Conservation (phyloP, 2,113 vertebrate species). For the Benthochromis sp. region DNA sequence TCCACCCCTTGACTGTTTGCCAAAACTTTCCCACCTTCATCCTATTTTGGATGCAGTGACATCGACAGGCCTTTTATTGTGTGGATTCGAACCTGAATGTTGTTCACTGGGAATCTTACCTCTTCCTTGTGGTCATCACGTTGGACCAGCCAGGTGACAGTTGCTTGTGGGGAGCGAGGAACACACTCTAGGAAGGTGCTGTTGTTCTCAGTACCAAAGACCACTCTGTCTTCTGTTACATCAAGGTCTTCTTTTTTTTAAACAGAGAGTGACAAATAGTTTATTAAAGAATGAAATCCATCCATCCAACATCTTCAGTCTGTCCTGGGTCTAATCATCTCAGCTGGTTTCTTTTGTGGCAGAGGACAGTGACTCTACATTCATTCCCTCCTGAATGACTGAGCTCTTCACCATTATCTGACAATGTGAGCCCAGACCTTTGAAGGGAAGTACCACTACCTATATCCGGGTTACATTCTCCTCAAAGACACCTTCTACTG, state of each 20-base stretch:
- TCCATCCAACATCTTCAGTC: not conserved
- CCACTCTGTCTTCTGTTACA: conserved; percentile 64
- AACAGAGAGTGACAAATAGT: not conserved
- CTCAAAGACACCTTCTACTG: not conserved
- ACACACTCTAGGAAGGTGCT: conserved; percentile 91
- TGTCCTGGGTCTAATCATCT: not conserved
- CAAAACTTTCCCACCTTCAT: not conserved
- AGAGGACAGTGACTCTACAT: not conserved
- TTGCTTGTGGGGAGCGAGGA: conserved; percentile 86
- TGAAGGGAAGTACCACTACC: rapidly evolving
- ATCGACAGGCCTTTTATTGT: not conserved
- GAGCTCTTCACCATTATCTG: not conserved
- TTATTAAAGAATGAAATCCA: not conserved
- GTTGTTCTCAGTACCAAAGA: conserved; percentile 87
- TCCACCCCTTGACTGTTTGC: not conserved
- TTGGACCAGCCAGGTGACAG: conserved; percentile 83
- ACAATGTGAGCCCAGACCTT: not conserved
- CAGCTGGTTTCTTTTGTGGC: not conserved
- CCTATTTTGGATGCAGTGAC: not conserved
- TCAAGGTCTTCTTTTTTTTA: conserved; percentile 66
- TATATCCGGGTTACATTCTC: not conserved
- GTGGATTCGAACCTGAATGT: not conserved
- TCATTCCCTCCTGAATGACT: not conserved
- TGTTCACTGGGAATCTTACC: conserved; percentile 61
- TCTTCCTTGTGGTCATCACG: conserved; percentile 75